Base-by-base conservation (phyloP, 2,113 vertebrate genomes). In the Glareola pratincola region DNA sequence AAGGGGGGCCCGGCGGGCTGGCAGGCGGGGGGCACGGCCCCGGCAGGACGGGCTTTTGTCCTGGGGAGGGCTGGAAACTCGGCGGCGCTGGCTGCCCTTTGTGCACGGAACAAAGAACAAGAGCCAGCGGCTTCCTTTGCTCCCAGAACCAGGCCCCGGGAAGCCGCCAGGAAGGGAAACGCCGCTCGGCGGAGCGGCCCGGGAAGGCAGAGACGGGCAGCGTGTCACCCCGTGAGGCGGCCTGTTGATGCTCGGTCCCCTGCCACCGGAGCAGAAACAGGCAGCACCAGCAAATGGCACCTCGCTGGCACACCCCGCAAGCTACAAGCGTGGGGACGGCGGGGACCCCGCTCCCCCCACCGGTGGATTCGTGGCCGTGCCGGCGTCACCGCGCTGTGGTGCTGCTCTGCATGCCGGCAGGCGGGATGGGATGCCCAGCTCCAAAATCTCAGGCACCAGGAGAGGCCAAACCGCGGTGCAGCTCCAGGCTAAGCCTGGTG, bases 71-170 rank as follows among this genome's bases (percentile, higher is more conserved):
- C 53, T 72, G 81, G 92, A 81, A 85, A 68, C n/a, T 43, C 37
- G 0, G 47, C 0, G 3, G 84, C 29, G 1, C 59, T 72, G 90
- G 72, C 84, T 59, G 91, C 53, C 34, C 90, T 96, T 96, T 97
- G 92, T 94, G 85, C 30, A 0, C 0, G 2, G 71, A 94, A 97
- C 96, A 97, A 97, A 96, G 96, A 92, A 94, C 88, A 84, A 91
- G 56, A 74, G 66, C 78, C 53, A 30, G 74, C 10, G 4, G 62
- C 88, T 88, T 83, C 75, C 74, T 56, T 15, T 5, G 3, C 66
- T 69, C 19, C 24, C 64, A 22, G 69, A 50, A 57, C 24, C 60
- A 9, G 87, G 41, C 37, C 8, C 8, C 1, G 37, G 41, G 54
- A 77, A 72, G 73, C 50, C 74, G 54, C 60, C 89, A 37, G 60